phyloP scores from a whole-genome alignment of 2,888 invertebrate genomes.

The Atherix ibis region DNA sequence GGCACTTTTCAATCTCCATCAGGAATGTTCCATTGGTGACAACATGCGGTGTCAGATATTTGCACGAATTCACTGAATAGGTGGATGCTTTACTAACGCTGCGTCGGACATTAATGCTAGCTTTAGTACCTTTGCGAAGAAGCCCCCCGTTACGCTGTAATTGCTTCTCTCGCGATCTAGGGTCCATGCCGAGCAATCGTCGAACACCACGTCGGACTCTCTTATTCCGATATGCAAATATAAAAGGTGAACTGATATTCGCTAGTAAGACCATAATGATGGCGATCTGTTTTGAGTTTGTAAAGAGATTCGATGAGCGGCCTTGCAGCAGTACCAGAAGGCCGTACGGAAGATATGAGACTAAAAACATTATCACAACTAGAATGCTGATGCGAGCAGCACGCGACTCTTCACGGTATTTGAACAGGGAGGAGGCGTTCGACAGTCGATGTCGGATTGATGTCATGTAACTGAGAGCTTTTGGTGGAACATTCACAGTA shows the following conservation, averaged over 20 bases:
- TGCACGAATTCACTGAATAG: slow-evolving; percentile 29
- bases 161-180: slow-evolving; percentile 18
- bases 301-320: slow-evolving; percentile 23
- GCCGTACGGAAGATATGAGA: slow-evolving; percentile 32
- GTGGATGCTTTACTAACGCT: slow-evolving; percentile 29
- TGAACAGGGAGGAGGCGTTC: slow-evolving; percentile 68
- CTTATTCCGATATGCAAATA: slow-evolving; percentile 33
- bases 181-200: slow-evolving; percentile 27
- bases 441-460: slow-evolving; percentile 65
- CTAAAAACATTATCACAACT: slow-evolving; percentile 33
- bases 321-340: slow-evolving; percentile 28
- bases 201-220: slow-evolving; percentile 32
- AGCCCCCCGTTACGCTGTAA: slow-evolving; percentile 18
- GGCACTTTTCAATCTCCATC: slow-evolving; percentile 10
- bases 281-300: slow-evolving; percentile 26
- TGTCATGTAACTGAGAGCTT: slow-evolving; percentile 40
- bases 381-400: slow-evolving; percentile 68
- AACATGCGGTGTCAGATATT: slow-evolving; percentile 24
- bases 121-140: slow-evolving; percentile 14
- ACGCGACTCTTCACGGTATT: slow-evolving; percentile 75
- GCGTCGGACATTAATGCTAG: slow-evolving; percentile 23
- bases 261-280: slow-evolving; percentile 30
- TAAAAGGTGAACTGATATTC: slow-evolving; percentile 31
- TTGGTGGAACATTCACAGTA: slow-evolving; percentile 29
- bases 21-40: slow-evolving; percentile 10